A percentile compares a stretch with the other conserved stretches of the same genome.
Evolutionary conservation across 2,113 vertebrate genomes (phyloP).

Genomic region (Brachypteracias leptosomus): DNA sequence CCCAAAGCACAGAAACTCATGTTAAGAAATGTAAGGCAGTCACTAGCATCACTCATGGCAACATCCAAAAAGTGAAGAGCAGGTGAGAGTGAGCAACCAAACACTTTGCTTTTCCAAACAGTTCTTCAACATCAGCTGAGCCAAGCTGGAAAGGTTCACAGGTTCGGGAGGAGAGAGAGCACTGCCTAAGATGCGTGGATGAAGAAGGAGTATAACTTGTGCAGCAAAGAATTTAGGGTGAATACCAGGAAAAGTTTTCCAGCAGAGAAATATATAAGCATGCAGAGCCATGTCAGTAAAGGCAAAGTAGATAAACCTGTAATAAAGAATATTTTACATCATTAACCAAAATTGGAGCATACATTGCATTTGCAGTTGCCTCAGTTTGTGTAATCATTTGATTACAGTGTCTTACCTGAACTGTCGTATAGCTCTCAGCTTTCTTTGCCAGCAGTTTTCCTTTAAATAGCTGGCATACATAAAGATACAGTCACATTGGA

Average conservation of each 20-base stretch:
- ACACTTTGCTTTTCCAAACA: background rate
- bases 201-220: background rate
- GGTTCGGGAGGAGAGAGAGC: background rate
- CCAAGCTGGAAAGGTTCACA: background rate
- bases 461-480: background rate
- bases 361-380: background rate
- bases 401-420: background rate
- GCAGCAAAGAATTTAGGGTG: background rate
- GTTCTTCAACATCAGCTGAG: background rate
- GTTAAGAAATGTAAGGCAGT: background rate
- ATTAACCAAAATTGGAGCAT: background rate
- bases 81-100: background rate
- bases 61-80: background rate
- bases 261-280: background rate
- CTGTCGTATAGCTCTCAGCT: background rate
- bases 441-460: background rate
- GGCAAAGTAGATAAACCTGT: background rate
- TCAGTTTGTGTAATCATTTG: background rate
- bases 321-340: background rate
- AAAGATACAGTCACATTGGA: background rate
- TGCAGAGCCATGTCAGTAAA: background rate
- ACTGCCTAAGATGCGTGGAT: background rate
- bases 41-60: background rate
- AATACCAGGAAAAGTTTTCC: background rate
- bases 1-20: background rate